Conservation (phyloP, 2,888 invertebrate genomes). For the Patella pellucida region DNA sequence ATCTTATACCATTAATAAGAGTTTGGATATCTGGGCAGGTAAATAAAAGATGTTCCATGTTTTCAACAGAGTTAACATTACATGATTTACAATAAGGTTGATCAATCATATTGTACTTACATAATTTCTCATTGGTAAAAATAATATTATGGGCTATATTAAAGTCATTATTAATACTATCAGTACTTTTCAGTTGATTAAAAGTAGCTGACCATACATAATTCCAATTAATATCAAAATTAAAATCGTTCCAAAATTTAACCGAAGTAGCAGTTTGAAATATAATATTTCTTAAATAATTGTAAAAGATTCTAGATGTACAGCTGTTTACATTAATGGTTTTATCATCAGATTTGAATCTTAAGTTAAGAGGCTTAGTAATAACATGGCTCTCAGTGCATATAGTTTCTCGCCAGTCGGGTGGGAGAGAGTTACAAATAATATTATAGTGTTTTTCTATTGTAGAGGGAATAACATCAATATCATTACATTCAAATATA, state of each 20-base stretch:
- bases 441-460: not conserved
- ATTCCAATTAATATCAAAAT: not conserved
- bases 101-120: not conserved
- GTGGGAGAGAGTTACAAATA: not conserved
- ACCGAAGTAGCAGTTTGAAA: not conserved
- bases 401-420: not conserved
- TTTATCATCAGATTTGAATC: not conserved
- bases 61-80: not conserved
- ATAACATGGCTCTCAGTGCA: not conserved
- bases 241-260: not conserved
- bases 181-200: not conserved
- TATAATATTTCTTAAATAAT: not conserved
- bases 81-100: not conserved
- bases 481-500: not conserved
- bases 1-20: not conserved
- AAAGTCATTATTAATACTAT: not conserved
- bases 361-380: not conserved
- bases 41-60: not conserved
- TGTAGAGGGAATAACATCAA: not conserved
- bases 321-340: not conserved
- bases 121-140: not conserved
- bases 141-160: conserved; percentile 8
- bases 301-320: not conserved
- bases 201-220: not conserved
- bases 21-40: not conserved